These are phyloP conservation scores for Spinus pinus DNA, from an alignment of 2,797 vertebrate genomes.

Conservation along the genomic window DNA sequence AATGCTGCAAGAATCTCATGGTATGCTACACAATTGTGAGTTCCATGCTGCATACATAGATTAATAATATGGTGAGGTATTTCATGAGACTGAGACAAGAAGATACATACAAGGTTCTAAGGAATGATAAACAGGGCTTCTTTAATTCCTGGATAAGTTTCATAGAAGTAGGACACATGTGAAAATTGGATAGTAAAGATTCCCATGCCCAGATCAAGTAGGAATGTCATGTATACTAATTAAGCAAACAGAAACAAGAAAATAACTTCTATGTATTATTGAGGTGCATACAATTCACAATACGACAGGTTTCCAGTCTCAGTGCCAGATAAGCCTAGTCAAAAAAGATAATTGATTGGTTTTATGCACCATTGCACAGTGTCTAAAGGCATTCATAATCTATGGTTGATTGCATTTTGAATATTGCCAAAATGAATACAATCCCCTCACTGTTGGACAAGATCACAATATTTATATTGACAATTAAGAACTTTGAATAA, in stretches of 20 bases:
- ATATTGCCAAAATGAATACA: conserved; percentile 56
- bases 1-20: background rate
- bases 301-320: conserved; percentile 65
- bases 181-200: conserved; percentile 49
- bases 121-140: background rate
- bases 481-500: conserved; percentile 24
- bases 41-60: background rate
- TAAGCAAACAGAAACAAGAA: conserved; percentile 70
- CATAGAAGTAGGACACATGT: conserved; percentile 35
- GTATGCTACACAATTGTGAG: background rate
- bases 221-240: conserved; percentile 67
- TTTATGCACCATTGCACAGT: conserved; percentile 43
- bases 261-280: conserved; percentile 58
- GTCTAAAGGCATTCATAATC: conserved; percentile 59
- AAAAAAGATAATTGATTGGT: conserved; percentile 64
- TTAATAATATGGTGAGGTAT: background rate
- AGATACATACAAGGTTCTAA: background rate
- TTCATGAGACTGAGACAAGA: background rate
- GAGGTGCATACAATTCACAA: conserved; percentile 60
- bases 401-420: conserved; percentile 47
- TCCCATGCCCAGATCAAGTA: conserved; percentile 42
- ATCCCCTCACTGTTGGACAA: conserved; percentile 38
- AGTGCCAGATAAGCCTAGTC: conserved; percentile 47
- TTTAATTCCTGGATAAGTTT: conserved; percentile 19
- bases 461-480: conserved; percentile 58